These are phyloP conservation scores for Istiophorus platypterus DNA, from an alignment of 2,113 vertebrate species.

Conservation along the genomic window DNA sequence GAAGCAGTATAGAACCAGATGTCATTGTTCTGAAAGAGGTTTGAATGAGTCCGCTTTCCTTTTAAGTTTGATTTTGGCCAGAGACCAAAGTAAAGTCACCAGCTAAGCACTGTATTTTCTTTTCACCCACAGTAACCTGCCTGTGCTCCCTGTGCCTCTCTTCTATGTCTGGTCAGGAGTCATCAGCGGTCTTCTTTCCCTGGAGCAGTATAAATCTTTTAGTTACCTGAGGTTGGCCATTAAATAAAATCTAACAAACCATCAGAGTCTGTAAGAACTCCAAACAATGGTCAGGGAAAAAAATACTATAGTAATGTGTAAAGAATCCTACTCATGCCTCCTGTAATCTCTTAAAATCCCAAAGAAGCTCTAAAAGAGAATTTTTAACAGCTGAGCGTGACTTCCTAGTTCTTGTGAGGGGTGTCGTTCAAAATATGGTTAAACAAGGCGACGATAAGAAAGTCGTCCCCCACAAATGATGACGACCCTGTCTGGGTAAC, in stretches of 20 bases:
- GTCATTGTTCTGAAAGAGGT: constrained; percentile 1
- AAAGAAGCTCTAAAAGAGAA: constrained; percentile 10
- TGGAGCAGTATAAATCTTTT: constrained; percentile 71
- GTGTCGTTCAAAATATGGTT: constrained; percentile 41
- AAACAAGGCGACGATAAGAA: constrained; percentile 37
- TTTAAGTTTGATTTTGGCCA: constrained; percentile 45
- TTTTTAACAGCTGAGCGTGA: constrained; percentile 21
- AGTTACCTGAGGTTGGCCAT: constrained; percentile 66
- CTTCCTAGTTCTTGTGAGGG: constrained; percentile 13
- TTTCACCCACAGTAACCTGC: constrained; percentile 46
- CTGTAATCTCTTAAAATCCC: constrained; percentile 44
- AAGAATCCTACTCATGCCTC: constrained; percentile 30
- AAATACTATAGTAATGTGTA: constrained; percentile 42
- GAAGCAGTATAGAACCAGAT: background rate
- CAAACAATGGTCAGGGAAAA: constrained; percentile 35
- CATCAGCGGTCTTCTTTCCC: constrained; percentile 61
- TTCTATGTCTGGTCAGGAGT: constrained; percentile 54
- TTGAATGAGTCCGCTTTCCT: constrained; percentile 16
- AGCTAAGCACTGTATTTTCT: constrained; percentile 40
- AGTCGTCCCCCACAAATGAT: constrained; percentile 26
- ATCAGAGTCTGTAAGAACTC: constrained; percentile 48
- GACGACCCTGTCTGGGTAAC: constrained; percentile 54
- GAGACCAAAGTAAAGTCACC: constrained; percentile 44
- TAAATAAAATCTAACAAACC: constrained; percentile 74
- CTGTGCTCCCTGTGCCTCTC: constrained; percentile 28